Conservation (phyloP, 1,140 invertebrate species). For the Ridgeia piscesae region DNA sequence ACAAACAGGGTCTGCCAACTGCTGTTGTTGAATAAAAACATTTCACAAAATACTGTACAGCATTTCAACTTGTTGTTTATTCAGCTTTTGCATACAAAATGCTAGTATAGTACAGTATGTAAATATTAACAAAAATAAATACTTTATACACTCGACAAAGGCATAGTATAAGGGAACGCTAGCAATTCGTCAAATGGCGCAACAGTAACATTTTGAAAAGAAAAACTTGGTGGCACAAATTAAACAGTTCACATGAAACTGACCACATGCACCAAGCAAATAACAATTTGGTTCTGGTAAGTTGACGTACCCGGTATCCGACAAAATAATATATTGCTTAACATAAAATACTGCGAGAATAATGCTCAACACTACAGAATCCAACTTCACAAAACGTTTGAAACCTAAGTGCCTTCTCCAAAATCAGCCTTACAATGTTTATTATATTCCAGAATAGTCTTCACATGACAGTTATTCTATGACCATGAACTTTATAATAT, state of each 20-base stretch:
- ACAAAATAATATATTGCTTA: background rate
- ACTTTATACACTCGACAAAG: background rate
- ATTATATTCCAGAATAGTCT: too few species aligned
- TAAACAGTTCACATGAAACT: background rate
- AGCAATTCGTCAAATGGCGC: background rate
- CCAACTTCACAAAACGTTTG: too few species aligned
- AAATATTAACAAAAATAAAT: constrained; percentile 7
- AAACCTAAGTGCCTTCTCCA: too few species aligned
- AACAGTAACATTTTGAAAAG: background rate
- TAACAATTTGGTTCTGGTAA: background rate
- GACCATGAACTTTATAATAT: too few species aligned
- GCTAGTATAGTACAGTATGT: background rate
- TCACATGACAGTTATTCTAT: too few species aligned
- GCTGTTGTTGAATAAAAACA: background rate
- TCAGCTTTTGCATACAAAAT: background rate
- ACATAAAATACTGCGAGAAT: background rate
- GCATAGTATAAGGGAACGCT: background rate
- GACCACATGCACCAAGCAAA: background rate
- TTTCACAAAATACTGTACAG: background rate
- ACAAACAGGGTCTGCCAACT: background rate
- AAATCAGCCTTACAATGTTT: too few species aligned
- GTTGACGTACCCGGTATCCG: background rate
- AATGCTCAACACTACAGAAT: too few species aligned
- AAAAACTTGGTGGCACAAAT: background rate
- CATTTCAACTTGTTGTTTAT: background rate